Conservation (phyloP, 2,113 vertebrate species). For the Toxotes jaculatrix region DNA sequence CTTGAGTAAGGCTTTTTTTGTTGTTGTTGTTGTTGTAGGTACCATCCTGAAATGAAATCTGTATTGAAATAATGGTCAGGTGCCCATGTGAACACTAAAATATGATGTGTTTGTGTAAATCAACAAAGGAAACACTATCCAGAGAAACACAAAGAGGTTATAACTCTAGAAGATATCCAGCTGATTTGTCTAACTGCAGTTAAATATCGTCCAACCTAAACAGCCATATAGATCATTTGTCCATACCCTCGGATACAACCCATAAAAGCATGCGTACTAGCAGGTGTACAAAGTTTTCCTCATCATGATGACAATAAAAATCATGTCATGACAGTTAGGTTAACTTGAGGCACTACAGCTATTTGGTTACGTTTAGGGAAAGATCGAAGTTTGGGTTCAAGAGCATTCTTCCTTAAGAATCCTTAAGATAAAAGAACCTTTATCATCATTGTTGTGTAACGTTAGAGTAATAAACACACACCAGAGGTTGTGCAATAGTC, state of each 20-base stretch:
- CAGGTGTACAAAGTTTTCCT: background rate
- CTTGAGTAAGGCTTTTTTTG: conserved; percentile 69
- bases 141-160: background rate
- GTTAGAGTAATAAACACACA: background rate
- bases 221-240: background rate
- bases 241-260: background rate
- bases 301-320: background rate
- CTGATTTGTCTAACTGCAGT: too few species aligned
- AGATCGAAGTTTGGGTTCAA: too few species aligned
- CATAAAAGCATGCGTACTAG: background rate
- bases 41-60: background rate
- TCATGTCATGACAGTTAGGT: too few species aligned
- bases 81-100: background rate
- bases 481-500: too few species aligned
- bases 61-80: background rate
- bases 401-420: too few species aligned
- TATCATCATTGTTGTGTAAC: too few species aligned
- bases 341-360: too few species aligned
- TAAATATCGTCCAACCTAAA: background rate
- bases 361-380: too few species aligned
- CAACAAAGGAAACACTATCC: background rate
- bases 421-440: too few species aligned
- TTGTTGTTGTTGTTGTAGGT: background rate
- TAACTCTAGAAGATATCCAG: background rate
- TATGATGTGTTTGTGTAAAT: background rate